Conservation (phyloP, 1,140 invertebrate species). For the Papilio aristodemus region DNA sequence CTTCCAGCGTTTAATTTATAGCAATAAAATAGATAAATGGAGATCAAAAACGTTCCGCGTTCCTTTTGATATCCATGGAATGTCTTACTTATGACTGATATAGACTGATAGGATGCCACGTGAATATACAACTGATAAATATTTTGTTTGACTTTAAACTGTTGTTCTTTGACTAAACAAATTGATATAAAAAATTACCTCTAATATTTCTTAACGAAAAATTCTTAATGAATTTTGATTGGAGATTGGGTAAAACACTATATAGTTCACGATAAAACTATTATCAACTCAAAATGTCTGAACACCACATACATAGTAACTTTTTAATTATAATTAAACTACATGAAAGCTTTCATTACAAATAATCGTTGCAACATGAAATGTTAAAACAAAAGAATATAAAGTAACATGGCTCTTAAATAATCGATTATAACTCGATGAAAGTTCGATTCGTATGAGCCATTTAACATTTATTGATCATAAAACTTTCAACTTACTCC, state of each 20-base stretch:
- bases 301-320: too few species aligned
- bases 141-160: too few species aligned
- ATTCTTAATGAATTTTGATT: too few species aligned
- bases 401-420: neutral
- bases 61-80: constrained; percentile 38
- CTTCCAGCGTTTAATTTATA: constrained; percentile 74
- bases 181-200: too few species aligned
- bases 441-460: constrained; percentile 4
- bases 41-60: constrained; percentile 67
- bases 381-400: neutral
- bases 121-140: neutral
- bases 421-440: neutral
- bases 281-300: too few species aligned
- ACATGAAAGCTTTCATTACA: too few species aligned
- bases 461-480: constrained; percentile 22
- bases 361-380: neutral
- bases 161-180: too few species aligned
- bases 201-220: too few species aligned
- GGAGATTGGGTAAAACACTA: too few species aligned
- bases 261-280: too few species aligned
- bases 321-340: too few species aligned
- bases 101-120: neutral
- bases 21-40: constrained; percentile 77
- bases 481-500: constrained; percentile 19
- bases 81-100: constrained; percentile 20